Base-by-base conservation (phyloP, 92 coral and sea anemone species). In the Palythoa grandiflora region DNA sequence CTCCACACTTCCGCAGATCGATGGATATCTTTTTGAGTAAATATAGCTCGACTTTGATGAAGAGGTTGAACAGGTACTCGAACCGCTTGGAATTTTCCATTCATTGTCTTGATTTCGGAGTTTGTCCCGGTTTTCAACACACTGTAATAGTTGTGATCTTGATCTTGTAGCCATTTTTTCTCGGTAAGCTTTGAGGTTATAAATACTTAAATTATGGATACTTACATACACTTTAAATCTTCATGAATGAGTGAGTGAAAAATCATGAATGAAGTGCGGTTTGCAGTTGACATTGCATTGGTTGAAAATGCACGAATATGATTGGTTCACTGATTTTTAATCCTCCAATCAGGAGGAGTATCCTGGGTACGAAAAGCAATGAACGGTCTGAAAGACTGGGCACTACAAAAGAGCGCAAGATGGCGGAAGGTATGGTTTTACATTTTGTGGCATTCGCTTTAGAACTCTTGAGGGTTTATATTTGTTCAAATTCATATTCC, bases 341-440 rank as follows among this genome's bases (percentile, higher is more conserved):
- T 68, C 75, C 10, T 47, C 86, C 86, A 81, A 81, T 81, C 86
- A 81, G 47, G 61, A 80, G 55, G 54, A 61, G 54, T 44, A 71
- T 9, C 75, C 47, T 70, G 15, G 16, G 75, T 12, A 68, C 60
- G 63, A 68, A 21, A 40, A 50, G 68, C 36, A 39, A 78, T 3
- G 13, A 7, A 19, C 50, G n/a, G 44, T 14, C 83, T 14, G 86
- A 48, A 38, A 71, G 86, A 66, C 76, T 81, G 86, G 76, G 75
- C 38, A 66, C 73, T 12, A 54, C 39, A 47, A 59, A 8, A 54
- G 35, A 75, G 68, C 63, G 61, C 92, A 95, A 95, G 35, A 96
- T 96, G 99, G 98, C 99, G 93, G 96, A 96, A 36, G 99, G 98
- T 95, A 80, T 11, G 89, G 28, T 17, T 14, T 2, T 13, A 10